Conservation (phyloP, 2,888 invertebrate species). For the Herminia tarsipennalis region DNA sequence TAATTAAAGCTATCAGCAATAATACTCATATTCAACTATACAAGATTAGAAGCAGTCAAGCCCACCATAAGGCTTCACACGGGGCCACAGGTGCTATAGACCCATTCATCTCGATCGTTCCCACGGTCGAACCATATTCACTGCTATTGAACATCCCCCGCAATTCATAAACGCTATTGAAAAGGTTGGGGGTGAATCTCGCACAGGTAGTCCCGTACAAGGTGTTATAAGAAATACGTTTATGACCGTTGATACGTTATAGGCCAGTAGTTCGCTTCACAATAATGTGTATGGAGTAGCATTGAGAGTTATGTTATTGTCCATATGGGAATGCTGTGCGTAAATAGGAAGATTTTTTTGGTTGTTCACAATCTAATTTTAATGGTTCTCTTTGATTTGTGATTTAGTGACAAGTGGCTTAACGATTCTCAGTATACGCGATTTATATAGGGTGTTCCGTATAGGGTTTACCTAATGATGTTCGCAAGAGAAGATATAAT, state of each 20-base stretch:
- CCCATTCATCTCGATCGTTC: constrained; percentile 63
- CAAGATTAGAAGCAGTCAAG: constrained; percentile 19
- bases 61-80: constrained; percentile 38
- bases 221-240: constrained; percentile 64
- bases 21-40: background rate
- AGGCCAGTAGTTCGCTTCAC: constrained; percentile 21
- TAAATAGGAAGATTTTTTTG: constrained; percentile 4
- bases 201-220: constrained; percentile 65
- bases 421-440: too few species aligned
- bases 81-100: constrained; percentile 70
- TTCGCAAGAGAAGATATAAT: too few species aligned
- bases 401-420: too few species aligned
- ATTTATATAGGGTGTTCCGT: too few species aligned
- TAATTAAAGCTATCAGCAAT: background rate
- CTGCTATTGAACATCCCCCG: constrained; percentile 70
- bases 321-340: too few species aligned
- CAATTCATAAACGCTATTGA: constrained; percentile 59
- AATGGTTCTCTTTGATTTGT: too few species aligned
- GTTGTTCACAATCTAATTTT: too few species aligned
- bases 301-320: too few species aligned
- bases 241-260: constrained; percentile 62
- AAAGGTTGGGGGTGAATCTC: constrained; percentile 74
- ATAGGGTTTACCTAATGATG: too few species aligned
- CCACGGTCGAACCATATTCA: constrained; percentile 69
- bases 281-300: too few species aligned